Conservation (phyloP, 2,113 vertebrate genomes). For the Pungitius pungitius region DNA sequence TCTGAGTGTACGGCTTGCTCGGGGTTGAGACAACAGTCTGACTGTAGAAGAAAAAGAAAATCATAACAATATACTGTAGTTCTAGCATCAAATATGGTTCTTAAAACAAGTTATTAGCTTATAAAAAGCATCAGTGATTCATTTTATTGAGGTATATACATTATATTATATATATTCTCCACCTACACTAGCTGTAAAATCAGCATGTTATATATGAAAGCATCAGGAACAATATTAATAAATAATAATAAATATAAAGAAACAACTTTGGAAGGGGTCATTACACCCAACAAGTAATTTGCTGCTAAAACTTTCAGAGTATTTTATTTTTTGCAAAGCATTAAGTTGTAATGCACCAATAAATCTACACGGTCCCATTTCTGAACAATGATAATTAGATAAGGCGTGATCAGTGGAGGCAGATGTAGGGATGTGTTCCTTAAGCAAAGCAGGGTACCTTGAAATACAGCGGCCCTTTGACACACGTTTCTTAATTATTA, state of each 20-base stretch:
- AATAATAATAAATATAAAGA: background rate
- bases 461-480: background rate
- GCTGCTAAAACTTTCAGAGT: background rate
- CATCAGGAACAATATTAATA: background rate
- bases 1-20: too few species aligned
- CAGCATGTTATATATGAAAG: background rate
- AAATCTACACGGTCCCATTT: too few species aligned
- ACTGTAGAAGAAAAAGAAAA: too few species aligned
- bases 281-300: background rate
- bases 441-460: background rate
- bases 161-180: background rate
- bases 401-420: too few species aligned
- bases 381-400: too few species aligned
- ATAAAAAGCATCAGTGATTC: background rate
- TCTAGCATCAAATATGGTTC: too few species aligned
- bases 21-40: too few species aligned
- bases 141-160: background rate
- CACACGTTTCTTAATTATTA: background rate
- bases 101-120: background rate
- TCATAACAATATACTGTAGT: too few species aligned
- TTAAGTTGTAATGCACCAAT: too few species aligned
- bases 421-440: background rate
- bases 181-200: background rate
- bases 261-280: background rate
- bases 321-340: too few species aligned